phyloP scores from a whole-genome alignment of 2,113 vertebrate species.

The Cyprinus carpio region DNA sequence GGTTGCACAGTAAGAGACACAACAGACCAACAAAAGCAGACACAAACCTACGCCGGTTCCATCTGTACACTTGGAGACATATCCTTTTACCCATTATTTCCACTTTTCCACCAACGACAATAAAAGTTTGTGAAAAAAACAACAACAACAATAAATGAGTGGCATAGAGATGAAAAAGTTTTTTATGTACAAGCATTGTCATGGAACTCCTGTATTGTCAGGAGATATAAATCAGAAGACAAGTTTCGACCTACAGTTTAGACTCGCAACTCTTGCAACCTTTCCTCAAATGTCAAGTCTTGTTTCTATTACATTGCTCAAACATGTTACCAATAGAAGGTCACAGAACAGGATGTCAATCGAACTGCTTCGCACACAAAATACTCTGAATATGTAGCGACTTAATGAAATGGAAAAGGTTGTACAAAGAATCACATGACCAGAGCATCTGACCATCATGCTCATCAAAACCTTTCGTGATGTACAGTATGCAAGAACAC shows the following conservation, averaged over 20 bases:
- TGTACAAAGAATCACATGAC: background rate
- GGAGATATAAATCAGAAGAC: conserved; percentile 17
- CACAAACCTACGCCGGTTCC: background rate
- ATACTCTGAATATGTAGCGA: background rate
- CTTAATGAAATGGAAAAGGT: background rate
- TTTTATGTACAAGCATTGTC: background rate
- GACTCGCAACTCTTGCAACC: conserved; percentile 3
- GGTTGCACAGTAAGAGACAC: conserved; percentile 34
- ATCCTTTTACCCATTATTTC: background rate
- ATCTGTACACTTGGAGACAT: background rate
- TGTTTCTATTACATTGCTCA: conserved; percentile 16
- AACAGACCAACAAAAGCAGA: background rate
- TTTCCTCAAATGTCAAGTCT: conserved; percentile 48
- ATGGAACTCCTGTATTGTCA: background rate
- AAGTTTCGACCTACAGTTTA: background rate
- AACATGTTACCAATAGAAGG: conserved; percentile 1
- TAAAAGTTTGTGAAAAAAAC: background rate
- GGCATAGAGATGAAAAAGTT: too few species aligned
- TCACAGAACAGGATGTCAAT: conserved; percentile 3
- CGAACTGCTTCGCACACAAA: background rate
- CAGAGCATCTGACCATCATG: background rate
- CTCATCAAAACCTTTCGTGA: background rate
- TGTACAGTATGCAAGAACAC: background rate
- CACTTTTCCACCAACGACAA: background rate
- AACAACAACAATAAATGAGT: background rate